phyloP scores from a whole-genome alignment of 2,888 invertebrate genomes.

The Baccha elongata region DNA sequence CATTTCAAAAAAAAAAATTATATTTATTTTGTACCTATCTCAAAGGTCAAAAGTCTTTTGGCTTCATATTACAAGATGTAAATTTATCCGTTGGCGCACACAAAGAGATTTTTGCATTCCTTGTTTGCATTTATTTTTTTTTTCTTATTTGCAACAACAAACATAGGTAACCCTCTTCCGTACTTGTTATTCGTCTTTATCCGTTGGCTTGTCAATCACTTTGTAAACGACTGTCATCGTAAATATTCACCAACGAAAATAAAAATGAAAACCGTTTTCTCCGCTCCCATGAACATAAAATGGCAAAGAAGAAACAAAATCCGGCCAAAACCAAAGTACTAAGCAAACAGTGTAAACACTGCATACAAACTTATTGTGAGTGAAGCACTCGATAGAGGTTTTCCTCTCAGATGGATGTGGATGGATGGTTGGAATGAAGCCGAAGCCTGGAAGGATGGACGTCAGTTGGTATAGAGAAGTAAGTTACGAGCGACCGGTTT shows the following conservation, averaged over 20 bases:
- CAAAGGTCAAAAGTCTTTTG: constrained; percentile 72
- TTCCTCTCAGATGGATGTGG: constrained; percentile 5
- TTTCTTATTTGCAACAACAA: constrained; percentile 13
- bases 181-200: constrained; percentile 66
- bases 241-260: constrained; percentile 61
- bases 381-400: constrained; percentile 31
- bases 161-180: constrained; percentile 3
- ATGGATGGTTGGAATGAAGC: constrained; percentile 9
- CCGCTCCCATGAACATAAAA: constrained; percentile 39
- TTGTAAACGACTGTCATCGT: constrained; percentile 74
- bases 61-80: constrained; percentile 73
- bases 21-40: constrained; percentile 31
- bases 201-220: constrained; percentile 73
- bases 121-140: constrained; percentile 11
- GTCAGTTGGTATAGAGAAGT: constrained; percentile 56
- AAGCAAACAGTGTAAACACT: constrained; percentile 66
- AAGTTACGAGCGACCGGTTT: constrained; percentile 71
- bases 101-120: constrained; percentile 66
- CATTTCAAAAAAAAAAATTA: constrained; percentile 25
- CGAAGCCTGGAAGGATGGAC: constrained; percentile 28
- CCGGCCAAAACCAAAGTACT: constrained; percentile 61
- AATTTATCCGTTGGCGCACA: constrained; percentile 70
- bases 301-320: constrained; percentile 54
- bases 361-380: constrained; percentile 60
- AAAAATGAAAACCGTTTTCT: constrained; percentile 13